Percentiles rank a stretch among this genome's conserved stretches.
These are phyloP conservation scores for Blastomussa wellsi DNA, from an alignment of 92 coral and sea anemone species.

Conservation along the genomic window DNA sequence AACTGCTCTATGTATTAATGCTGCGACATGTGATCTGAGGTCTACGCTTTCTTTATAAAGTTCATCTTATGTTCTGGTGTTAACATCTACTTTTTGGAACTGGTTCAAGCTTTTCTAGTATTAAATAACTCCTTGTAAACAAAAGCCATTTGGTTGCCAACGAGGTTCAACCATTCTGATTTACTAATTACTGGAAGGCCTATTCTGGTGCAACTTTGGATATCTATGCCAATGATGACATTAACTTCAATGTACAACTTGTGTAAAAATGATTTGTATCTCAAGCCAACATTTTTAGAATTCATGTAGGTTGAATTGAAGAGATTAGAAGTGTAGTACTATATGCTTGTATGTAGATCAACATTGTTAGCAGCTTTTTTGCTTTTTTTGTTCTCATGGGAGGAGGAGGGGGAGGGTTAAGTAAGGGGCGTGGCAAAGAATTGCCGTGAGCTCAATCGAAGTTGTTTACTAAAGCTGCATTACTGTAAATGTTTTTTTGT, in stretches of 20 bases:
- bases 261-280: neutral
- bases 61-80: neutral
- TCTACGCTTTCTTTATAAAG: neutral
- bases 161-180: neutral
- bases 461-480: neutral
- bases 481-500: neutral
- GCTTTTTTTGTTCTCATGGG: neutral
- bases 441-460: neutral
- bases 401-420: neutral
- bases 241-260: neutral
- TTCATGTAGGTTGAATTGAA: neutral
- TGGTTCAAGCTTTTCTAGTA: neutral
- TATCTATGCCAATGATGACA: neutral
- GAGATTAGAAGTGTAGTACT: neutral
- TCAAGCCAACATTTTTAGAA: constrained; percentile 14
- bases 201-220: neutral
- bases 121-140: constrained; percentile 8
- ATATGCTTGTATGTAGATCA: neutral
- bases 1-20: neutral
- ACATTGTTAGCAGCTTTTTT: neutral
- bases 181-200: neutral
- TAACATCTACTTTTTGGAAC: neutral
- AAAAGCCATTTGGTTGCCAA: neutral
- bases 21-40: neutral
- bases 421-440: neutral